phyloP scores from a whole-genome alignment of 2,113 vertebrate genomes.

The Lamprologus callipterus region DNA sequence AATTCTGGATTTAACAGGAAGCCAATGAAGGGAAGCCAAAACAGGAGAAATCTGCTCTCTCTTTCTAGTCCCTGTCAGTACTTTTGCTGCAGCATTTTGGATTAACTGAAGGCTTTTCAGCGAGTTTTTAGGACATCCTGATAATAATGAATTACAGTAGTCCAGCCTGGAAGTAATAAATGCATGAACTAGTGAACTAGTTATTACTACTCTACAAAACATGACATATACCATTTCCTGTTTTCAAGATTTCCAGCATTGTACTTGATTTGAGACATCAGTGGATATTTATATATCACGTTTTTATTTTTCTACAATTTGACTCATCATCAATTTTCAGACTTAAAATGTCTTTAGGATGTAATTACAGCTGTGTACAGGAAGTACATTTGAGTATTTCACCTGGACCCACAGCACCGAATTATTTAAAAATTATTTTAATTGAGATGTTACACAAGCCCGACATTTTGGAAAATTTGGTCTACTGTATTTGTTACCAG shows the following conservation, averaged over 20 bases:
- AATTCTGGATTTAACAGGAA: neutral
- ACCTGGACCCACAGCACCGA: neutral
- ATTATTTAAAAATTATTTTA: neutral
- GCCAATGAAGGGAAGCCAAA: neutral
- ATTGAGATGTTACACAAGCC: neutral
- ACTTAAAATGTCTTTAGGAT: neutral
- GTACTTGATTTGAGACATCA: neutral
- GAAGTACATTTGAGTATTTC: neutral
- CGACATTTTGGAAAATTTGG: neutral
- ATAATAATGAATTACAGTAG: neutral
- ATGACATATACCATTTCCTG: too few relatives aligned
- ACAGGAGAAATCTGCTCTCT: accelerated
- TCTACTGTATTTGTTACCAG: neutral
- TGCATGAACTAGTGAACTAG: neutral
- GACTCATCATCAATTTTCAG: neutral
- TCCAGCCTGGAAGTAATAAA: neutral
- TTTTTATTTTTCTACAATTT: neutral
- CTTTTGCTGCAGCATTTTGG: accelerated
- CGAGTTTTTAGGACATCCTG: accelerated
- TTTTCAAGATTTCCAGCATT: neutral
- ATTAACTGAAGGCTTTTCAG: accelerated
- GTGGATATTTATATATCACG: neutral
- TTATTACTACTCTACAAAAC: too few relatives aligned
- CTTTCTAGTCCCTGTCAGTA: neutral
- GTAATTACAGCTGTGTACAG: neutral